phyloP scores from a whole-genome alignment of 2,797 vertebrate species.

The Vespertilio murinus region DNA sequence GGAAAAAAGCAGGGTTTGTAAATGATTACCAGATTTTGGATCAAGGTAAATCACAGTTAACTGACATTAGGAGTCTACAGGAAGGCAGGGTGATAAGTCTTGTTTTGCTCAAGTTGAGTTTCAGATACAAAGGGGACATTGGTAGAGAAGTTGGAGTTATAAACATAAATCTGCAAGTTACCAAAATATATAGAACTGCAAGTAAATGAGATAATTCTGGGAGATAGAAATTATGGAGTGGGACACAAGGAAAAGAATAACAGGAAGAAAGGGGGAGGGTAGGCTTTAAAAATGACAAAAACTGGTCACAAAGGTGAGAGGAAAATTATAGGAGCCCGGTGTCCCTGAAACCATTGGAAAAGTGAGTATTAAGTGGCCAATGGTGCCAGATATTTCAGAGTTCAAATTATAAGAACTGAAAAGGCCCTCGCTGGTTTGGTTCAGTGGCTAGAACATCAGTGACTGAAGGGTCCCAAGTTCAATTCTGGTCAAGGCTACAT shows the following conservation, averaged over 20 bases:
- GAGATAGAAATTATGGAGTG: background rate
- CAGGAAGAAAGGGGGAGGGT: background rate
- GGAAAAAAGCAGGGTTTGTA: background rate
- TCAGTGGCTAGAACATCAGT: no score
- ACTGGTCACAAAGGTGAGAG: background rate
- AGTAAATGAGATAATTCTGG: background rate
- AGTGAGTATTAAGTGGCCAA: background rate
- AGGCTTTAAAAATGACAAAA: constrained; percentile 1
- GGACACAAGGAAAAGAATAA: background rate
- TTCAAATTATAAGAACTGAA: background rate
- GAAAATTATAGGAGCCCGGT: background rate
- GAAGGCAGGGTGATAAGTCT: background rate
- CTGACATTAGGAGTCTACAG: background rate
- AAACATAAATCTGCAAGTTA: background rate
- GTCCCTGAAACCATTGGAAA: background rate
- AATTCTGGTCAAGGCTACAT: no score
- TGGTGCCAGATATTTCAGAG: background rate
- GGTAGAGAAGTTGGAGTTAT: background rate
- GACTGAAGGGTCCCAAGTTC: no score
- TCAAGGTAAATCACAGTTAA: background rate
- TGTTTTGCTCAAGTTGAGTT: background rate
- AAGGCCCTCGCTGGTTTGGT: background rate
- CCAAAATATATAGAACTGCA: background rate
- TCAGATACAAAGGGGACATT: background rate
- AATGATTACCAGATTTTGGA: background rate